Base-by-base conservation (phyloP, 2,797 vertebrate species). In the Ctenosaura bakeri region DNA sequence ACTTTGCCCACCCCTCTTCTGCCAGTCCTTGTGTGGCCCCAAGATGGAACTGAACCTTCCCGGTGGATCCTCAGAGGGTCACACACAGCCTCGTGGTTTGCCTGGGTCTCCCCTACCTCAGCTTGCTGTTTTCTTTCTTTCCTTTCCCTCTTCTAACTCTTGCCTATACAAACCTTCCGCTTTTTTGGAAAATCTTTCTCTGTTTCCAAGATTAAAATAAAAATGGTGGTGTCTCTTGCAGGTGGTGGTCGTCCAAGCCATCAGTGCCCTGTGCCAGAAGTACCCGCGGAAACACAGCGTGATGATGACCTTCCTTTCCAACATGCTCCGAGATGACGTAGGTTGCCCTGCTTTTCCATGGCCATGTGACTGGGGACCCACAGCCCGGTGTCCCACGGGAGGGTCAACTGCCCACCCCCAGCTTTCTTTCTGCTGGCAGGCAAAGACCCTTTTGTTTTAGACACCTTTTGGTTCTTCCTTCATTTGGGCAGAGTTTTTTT, bases 241-340 rank as follows among this genome's bases (percentile, higher is more conserved):
- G 99, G 99, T 99, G 38, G 99, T 99, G 92, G 99, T 99, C 3
- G 99, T 99, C 6, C 99, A 99, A 96, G 99, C 99, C 50, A 99
- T 99, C 95, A 99, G 99, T 69, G 98, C 99, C 66, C 97, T 99
- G 92, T 99, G 99, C 95, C 99, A 99, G 97, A 99, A 99, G 91
- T 99, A 99, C 96, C 99, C 99, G 82, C 98, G 99, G 92, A 99
- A 99, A 91, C 99, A 99, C 97, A 97, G 98, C 0, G 99, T 99
- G 92, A 99, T 99, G 99, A 99, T 99, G 99, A 99, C 98, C 92
- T 99, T 99, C 96, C 95, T 99, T 88, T 99, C 99, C 97, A 99
- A 98, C 95, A 99, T 99, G 99, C 98, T 99, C 90, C 97, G 99
- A 95, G 99, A 99, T 81, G 99, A 99, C 90, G 99, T 99, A 96